Conservation (phyloP, 2,888 invertebrate species). For the Drosophila koepferae region DNA sequence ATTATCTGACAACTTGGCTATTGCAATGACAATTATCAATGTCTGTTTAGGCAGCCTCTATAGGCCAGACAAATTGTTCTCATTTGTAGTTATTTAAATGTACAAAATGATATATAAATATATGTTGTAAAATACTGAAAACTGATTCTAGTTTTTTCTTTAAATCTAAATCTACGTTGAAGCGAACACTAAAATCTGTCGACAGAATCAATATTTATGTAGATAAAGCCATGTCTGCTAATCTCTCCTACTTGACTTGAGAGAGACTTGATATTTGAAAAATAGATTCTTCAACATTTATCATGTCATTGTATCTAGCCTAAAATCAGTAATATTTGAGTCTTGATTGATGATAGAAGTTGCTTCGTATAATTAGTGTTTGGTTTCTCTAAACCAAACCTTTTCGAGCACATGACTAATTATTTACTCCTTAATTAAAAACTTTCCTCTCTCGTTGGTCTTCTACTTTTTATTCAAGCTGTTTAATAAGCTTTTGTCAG, state of each 20-base stretch:
- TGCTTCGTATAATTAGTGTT: background rate
- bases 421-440: background rate
- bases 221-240: no score
- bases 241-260: no score
- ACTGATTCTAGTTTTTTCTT: no score
- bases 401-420: background rate
- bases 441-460: background rate
- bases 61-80: background rate
- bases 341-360: background rate
- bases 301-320: no score
- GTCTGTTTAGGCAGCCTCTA: background rate
- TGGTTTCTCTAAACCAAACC: background rate
- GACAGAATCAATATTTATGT: no score
- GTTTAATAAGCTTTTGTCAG: conserved; percentile 32
- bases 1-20: conserved; percentile 21
- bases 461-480: conserved; percentile 14
- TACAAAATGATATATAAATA: background rate
- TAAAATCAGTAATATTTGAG: no score
- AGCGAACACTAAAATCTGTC: no score
- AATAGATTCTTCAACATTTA: background rate
- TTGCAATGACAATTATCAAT: conserved; percentile 10
- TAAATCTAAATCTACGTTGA: no score
- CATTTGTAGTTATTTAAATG: background rate
- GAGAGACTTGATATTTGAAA: background rate
- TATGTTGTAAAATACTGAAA: background rate